Conservation (phyloP, 2,888 invertebrate species). For the Cloeon dipterum region DNA sequence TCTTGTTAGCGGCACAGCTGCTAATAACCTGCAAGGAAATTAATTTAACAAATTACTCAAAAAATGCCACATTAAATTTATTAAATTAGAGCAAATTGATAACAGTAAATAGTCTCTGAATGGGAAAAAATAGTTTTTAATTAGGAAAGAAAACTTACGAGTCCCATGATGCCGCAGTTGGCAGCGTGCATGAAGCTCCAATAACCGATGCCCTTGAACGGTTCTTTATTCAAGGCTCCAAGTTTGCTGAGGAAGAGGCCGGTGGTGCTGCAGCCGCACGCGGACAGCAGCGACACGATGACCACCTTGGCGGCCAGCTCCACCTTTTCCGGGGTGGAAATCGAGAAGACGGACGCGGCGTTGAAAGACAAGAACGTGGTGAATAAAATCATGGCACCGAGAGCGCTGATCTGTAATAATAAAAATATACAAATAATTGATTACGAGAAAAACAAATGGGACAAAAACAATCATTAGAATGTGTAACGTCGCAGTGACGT, state of each 20-base stretch:
- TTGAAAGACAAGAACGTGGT: constrained; percentile 29
- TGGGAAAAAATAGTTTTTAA: no score
- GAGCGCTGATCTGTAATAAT: constrained; percentile 23
- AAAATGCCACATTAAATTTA: no score
- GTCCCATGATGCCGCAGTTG: constrained; percentile 25
- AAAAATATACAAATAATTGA: no score
- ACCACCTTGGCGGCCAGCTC: constrained; percentile 18
- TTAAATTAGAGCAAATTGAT: no score
- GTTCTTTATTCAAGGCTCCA: constrained; percentile 9
- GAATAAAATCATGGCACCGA: constrained; percentile 26
- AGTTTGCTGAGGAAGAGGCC: constrained; percentile 16
- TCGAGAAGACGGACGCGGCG: constrained; percentile 19
- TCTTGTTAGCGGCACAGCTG: constrained; percentile 21
- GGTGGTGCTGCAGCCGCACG: constrained; percentile 19
- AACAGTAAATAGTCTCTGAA: no score
- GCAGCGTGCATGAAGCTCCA: constrained; percentile 21
- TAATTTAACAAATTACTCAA: no score
- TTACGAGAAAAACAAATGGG: no score
- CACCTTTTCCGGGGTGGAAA: constrained; percentile 19
- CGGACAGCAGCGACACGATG: constrained; percentile 24
- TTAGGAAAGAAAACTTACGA: no score
- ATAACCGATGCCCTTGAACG: constrained; percentile 3
- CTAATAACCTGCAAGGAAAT: constrained; percentile 19
- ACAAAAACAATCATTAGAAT: no score
- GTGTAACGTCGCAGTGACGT: no score